These are phyloP conservation scores for Neopelma chrysocephalum DNA, from an alignment of 2,797 vertebrate genomes.

Conservation along the genomic window DNA sequence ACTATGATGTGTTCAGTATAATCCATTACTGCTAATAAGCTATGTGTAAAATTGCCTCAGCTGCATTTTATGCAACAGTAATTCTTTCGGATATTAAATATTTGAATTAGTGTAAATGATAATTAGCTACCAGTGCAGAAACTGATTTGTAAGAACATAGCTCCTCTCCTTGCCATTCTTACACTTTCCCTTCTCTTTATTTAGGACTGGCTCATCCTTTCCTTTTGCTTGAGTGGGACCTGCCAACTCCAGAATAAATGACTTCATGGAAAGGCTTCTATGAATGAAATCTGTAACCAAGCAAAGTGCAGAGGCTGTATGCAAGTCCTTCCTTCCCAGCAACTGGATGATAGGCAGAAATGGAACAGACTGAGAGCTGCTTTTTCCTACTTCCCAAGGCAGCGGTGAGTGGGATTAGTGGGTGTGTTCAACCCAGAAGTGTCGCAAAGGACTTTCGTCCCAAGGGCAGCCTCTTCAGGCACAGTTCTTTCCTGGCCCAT, in stretches of 20 bases:
- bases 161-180: not conserved
- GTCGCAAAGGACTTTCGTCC: not conserved
- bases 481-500: not conserved
- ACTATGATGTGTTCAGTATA: not conserved
- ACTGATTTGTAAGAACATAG: not conserved
- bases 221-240: not conserved
- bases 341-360: not conserved
- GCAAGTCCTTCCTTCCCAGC: not conserved
- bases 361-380: not conserved
- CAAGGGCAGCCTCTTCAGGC: not conserved
- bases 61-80: not conserved
- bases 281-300: not conserved
- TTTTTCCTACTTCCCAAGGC: not conserved
- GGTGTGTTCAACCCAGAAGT: not conserved
- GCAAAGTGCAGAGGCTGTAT: not conserved
- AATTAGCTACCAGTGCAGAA: not conserved
- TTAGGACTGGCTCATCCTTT: not conserved
- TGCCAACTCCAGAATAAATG: not conserved
- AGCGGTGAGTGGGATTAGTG: not conserved
- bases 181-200: not conserved
- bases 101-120: conserved; percentile 3
- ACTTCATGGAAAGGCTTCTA: not conserved
- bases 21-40: not conserved
- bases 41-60: not conserved
- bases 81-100: conserved; percentile 5